Evolutionary conservation across 1,140 invertebrate species (phyloP), one percentile per base, ranked within the genome.

Genomic region (Bathynomus jamesi): DNA sequence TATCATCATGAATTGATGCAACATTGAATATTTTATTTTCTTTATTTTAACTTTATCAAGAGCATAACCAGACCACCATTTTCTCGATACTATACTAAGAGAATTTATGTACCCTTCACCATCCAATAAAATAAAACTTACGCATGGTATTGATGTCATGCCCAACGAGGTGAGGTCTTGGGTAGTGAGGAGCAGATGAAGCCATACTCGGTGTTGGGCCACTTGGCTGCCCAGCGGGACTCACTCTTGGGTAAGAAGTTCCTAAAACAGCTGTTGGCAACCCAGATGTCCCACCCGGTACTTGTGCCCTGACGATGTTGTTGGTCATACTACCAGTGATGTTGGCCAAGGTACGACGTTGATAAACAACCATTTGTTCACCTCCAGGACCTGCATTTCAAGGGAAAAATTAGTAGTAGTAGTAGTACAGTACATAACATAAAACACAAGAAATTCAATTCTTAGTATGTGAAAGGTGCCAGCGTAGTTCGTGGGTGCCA

Each of bases 81-180:
- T n/a, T n/a, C n/a, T n/a, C n/a, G n/a, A n/a, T n/a, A n/a, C n/a
- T n/a, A n/a, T n/a, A n/a, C n/a, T n/a, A 61, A 61, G 61, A 61
- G 24, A 8, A 24, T 3, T 61, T 24, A 61, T 61, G 25, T 3
- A 61, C 61, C 61, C 61, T 28, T 25, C 24, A 24, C 28, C 3
- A 24, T 28, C n/a, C n/a, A 60, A 46, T 24, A n/a, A n/a, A n/a
- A n/a, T n/a, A n/a, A n/a, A 80, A 83, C 82, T 80, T 81, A 88
- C 86, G 82, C 84, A 92, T 93, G 25, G 92, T 82, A 81, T 91
- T 92, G 7, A 90, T 91, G 61, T 92, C 92, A 81, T 93, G 91
- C 4, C 91, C 92, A 81, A 91, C 92, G 82, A 92, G 93, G 78
- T 91, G 87, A 30, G 88, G 84, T 60, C 90, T 82, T n/a, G 65